Evolutionary conservation across 1,140 invertebrate genomes (phyloP).

Genomic region (Cylas formicarius): DNA sequence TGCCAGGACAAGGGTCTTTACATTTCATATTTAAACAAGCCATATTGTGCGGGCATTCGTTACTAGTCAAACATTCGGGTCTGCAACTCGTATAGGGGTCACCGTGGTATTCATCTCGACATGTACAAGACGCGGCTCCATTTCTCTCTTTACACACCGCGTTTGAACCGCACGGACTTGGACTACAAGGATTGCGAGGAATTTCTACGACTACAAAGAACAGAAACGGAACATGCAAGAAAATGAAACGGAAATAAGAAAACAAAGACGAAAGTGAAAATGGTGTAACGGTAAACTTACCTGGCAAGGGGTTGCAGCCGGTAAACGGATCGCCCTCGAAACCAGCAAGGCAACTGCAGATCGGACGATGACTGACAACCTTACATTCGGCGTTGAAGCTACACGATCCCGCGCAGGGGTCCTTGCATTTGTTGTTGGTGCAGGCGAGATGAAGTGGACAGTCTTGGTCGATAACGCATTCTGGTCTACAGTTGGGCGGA

Average conservation of each 20-base stretch:
- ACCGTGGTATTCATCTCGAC: slow-evolving; percentile 71
- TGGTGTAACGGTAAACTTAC: slow-evolving; percentile 48
- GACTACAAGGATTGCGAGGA: slow-evolving; percentile 62
- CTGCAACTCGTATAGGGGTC: slow-evolving; percentile 75
- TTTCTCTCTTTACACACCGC: slow-evolving; percentile 70
- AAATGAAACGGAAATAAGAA: slow-evolving; percentile 4
- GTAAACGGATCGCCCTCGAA: slow-evolving; percentile 78
- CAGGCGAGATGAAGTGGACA: slow-evolving; percentile 73
- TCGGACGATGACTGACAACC: slow-evolving; percentile 68
- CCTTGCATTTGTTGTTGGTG: slow-evolving; percentile 63
- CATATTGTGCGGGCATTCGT: slow-evolving; percentile 63
- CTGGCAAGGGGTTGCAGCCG: slow-evolving; percentile 59
- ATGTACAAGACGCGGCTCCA: slow-evolving; percentile 71
- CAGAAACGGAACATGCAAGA: background rate
- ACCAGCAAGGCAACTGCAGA: slow-evolving; percentile 66
- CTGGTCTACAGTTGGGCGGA: slow-evolving; percentile 68
- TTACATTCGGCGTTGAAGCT: slow-evolving; percentile 73
- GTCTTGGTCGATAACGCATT: slow-evolving; percentile 72
- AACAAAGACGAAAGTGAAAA: slow-evolving; percentile 5
- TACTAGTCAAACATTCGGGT: slow-evolving; percentile 75
- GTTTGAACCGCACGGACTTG: slow-evolving; percentile 76
- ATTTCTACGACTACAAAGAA: slow-evolving; percentile 38
- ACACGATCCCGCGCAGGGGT: slow-evolving; percentile 77
- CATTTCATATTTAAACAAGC: slow-evolving; percentile 80
- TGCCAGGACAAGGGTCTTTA: slow-evolving; percentile 68